These are phyloP conservation scores for Triplophysa dalaica DNA, from an alignment of 2,113 vertebrate species.

Conservation along the genomic window DNA sequence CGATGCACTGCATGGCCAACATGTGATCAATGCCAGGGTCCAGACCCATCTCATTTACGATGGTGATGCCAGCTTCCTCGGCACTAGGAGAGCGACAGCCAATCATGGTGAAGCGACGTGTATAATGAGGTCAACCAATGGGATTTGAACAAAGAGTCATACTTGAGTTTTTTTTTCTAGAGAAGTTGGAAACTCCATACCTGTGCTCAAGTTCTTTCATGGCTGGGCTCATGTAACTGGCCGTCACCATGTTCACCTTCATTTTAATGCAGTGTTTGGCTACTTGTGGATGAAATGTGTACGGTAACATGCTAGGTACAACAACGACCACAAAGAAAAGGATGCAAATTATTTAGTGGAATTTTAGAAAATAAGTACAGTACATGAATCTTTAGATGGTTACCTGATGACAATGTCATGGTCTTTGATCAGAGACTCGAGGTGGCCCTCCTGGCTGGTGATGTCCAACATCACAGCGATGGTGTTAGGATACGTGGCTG, in stretches of 20 bases:
- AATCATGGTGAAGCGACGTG: background rate
- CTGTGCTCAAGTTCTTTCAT: slow-evolving; percentile 89
- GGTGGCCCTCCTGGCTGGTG: slow-evolving; percentile 77
- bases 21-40: slow-evolving; percentile 99
- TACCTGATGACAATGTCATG: slow-evolving; percentile 94
- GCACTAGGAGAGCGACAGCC: slow-evolving; percentile 67
- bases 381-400: background rate
- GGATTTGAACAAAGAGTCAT: background rate
- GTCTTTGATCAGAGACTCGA: slow-evolving; percentile 83
- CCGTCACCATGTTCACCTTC: slow-evolving; percentile 92
- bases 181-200: slow-evolving; percentile 63
- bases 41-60: slow-evolving; percentile 92
- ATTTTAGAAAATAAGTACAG: background rate
- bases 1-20: slow-evolving; percentile 95
- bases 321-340: background rate
- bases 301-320: slow-evolving; percentile 84
- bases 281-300: slow-evolving; percentile 82
- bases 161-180: no score
- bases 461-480: slow-evolving; percentile 81
- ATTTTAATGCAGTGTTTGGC: slow-evolving; percentile 87
- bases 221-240: slow-evolving; percentile 90
- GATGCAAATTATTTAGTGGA: background rate
- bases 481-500: slow-evolving; percentile 78
- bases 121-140: slow-evolving; percentile 28
- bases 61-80: slow-evolving; percentile 87